Evolutionary conservation across 53 echinoderm and acorn worm genomes (phyloP), one percentile per base, ranked within the genome.

Genomic region (Patiria pectinifera): DNA sequence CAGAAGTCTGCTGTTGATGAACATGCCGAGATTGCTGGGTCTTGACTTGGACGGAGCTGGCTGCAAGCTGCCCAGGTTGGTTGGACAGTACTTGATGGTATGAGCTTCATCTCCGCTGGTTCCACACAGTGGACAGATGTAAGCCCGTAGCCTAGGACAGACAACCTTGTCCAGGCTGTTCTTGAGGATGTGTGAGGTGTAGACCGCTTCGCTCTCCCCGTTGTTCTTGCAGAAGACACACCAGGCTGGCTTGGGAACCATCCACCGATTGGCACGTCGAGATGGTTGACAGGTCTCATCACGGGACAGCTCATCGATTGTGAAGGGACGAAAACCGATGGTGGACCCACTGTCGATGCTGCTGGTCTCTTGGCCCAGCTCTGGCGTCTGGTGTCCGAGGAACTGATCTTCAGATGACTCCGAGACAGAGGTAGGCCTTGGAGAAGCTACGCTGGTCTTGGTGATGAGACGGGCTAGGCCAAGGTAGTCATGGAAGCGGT

Each of bases 181-280:
- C 92, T 92, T 92, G 53, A 92, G 62, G 43, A 76, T 78, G 43
- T 92, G 92, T 11, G 85, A 76, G 16, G 76, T 84, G 86, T 92
- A 92, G 48, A 92, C 86, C n/a, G 78, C 84, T 74, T 92, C 92
- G 86, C 86, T 86, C 92, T 91, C 92, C 13, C 92, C 92, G 92
- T 91, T 91, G 45, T 91, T 91, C 74, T 83, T 91, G 74, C 86
- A 92, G 46, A 92, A 92, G 71, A 92, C 92, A 25, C 92, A 92
- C 88, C 18, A 88, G 77, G 88, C 82, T 91, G 78, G 85, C 48
- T 23, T 88, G 24, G 86, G 86, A 18, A 78, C 88, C 76, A 59
- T 61, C 88, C 88, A 88, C 14, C 88, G 88, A 60, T 76, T 74
- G 2, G 43, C 24, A 44, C 61, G 77, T 19, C 46, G 62, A 58